Conservation (phyloP, 2,113 vertebrate genomes). For the Ailurus styani region DNA sequence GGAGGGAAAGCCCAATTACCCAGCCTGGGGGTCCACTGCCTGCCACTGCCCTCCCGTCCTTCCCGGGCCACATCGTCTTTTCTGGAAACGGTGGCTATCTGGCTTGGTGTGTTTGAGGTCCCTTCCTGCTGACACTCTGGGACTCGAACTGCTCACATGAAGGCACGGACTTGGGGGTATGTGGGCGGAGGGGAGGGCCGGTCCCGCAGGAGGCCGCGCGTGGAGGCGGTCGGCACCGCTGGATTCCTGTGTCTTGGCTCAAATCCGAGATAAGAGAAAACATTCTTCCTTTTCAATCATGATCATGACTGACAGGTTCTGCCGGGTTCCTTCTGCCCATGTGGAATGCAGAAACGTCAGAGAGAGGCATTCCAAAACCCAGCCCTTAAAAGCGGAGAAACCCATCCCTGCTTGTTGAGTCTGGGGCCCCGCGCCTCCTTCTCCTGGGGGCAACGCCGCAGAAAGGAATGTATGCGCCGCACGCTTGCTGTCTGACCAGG, state of each 20-base stretch:
- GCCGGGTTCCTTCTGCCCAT: background rate
- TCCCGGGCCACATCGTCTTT: background rate
- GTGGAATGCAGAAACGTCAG: background rate
- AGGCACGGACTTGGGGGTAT: background rate
- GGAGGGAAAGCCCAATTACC: accelerated
- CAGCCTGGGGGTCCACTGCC: accelerated
- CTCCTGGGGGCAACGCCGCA: accelerated
- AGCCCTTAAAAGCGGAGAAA: background rate
- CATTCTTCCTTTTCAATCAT: background rate
- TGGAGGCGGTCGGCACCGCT: accelerated
- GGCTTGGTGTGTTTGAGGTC: background rate
- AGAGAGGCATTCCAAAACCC: accelerated
- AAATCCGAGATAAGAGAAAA: background rate
- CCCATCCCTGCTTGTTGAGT: background rate
- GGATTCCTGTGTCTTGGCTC: background rate
- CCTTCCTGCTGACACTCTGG: background rate
- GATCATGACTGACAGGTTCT: background rate
- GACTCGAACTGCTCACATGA: too few species aligned
- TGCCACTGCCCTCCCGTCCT: accelerated
- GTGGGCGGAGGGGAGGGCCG: accelerated
- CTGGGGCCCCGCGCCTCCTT: accelerated
- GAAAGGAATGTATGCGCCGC: accelerated
- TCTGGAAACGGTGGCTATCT: accelerated
- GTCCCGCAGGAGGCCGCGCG: accelerated
- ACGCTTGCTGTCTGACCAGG: accelerated